Base-by-base conservation (phyloP, 1,140 invertebrate genomes). In the Pogonus chalceus region DNA sequence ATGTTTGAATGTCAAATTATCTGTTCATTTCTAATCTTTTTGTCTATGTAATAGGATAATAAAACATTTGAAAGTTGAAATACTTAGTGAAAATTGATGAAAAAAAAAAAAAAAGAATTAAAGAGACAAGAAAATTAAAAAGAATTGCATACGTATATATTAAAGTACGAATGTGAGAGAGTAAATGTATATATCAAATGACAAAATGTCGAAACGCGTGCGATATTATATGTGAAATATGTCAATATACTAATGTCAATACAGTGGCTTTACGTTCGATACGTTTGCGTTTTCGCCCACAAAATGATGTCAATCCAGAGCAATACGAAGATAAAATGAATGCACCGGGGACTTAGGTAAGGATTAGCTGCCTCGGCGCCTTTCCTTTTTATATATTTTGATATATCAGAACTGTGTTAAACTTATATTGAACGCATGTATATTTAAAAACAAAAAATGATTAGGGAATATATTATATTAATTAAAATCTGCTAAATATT, bases 291-390 rank as follows among this genome's bases (percentile, higher is more conserved):
- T 43, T 4, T 43, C 37, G 37, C 37, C 37, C 37, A 43, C 37
- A 43, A n/a, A 43, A 43, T 43, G 18, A 69, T 66, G 65, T 70
- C 68, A 69, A 69, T 70, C 65, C 66, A 64, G 62, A 70, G 68
- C 68, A 70, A 70, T 70, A 70, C 65, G 60, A 61, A 65, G 63
- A 62, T 9, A 43, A 43, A 43, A 43, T 43, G 37, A 43, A 18
- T 9, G 18, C 18, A 43, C 9, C 37, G 9, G 37, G 18, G 37
- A 18, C 37, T 12, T 43, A 43, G 37, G 18, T 31, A 7, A 43
- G 37, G 37, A 43, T 43, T 43, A 43, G 37, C 18, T 43, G 37
- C 37, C 37, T 43, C 37, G 37, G 37, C 9, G 37, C 18, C 3
- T 56, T 56, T 20, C 35, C 52, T 56, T 52, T 62, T 65, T 43